A percentile compares a stretch with the other conserved stretches of the same genome.
These are phyloP conservation scores for Drosophila recens DNA, from an alignment of 2,888 invertebrate genomes.

Conservation along the genomic window DNA sequence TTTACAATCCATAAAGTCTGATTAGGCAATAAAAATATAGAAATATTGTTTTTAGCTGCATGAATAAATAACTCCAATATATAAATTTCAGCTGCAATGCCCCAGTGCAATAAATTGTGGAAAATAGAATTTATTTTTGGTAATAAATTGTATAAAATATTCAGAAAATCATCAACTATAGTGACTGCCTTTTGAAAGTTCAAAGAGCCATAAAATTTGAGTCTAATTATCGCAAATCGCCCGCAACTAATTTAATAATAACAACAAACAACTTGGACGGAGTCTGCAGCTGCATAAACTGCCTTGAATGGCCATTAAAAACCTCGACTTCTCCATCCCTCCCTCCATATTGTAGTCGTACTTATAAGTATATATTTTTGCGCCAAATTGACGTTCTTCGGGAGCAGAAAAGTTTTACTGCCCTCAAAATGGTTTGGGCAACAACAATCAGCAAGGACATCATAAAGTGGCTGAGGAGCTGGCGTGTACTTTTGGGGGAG, in stretches of 20 bases:
- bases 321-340: conserved; percentile 24
- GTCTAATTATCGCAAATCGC: conserved; percentile 77
- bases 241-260: conserved; percentile 80
- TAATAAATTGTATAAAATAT: conserved; percentile 29
- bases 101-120: background rate
- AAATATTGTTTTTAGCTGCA: background rate
- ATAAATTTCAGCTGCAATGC: background rate
- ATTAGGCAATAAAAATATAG: background rate
- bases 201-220: conserved; percentile 68
- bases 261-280: conserved; percentile 56
- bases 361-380: conserved; percentile 41
- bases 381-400: conserved; percentile 64
- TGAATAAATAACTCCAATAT: background rate
- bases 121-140: conserved; percentile 32
- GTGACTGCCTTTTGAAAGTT: conserved; percentile 29
- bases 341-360: background rate
- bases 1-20: background rate
- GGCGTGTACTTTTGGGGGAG: background rate
- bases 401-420: conserved; percentile 64
- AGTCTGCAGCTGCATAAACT: conserved; percentile 70
- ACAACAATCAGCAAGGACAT: conserved; percentile 50
- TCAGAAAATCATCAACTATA: conserved; percentile 20
- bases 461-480: conserved; percentile 29
- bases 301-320: conserved; percentile 74
- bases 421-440: conserved; percentile 58